phyloP scores from a whole-genome alignment of 2,797 vertebrate species.

The Glyptemys insculpta region DNA sequence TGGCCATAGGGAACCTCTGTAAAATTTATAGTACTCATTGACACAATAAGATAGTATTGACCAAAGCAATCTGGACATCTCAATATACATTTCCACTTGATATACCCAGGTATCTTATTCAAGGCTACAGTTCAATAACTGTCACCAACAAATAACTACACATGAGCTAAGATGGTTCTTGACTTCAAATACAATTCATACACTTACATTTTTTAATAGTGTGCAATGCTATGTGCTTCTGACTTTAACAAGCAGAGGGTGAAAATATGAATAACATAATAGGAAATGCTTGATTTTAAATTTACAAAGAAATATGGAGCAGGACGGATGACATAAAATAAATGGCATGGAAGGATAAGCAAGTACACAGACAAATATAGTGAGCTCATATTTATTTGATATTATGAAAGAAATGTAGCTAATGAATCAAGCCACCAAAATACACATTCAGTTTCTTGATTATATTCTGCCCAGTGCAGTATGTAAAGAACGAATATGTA shows the following conservation, averaged over 20 bases:
- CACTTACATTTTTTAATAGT: neutral
- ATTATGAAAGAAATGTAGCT: slow-evolving; percentile 8
- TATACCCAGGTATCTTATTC: neutral
- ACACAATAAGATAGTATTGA: neutral
- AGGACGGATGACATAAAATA: slow-evolving; percentile 24
- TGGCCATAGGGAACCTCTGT: neutral
- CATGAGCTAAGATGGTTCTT: neutral
- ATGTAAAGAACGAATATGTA: slow-evolving; percentile 30
- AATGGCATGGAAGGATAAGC: neutral
- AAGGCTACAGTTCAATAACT: neutral
- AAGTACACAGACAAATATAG: neutral
- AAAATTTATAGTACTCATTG: neutral
- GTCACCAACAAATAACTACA: neutral
- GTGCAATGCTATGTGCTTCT: neutral
- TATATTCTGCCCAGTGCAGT: slow-evolving; percentile 20
- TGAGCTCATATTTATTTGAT: slow-evolving; percentile 1
- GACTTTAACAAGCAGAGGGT: neutral
- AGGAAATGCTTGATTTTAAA: neutral
- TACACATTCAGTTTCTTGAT: slow-evolving; percentile 32
- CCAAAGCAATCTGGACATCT: neutral
- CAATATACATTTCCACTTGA: neutral
- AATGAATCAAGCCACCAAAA: neutral
- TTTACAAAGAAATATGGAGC: neutral
- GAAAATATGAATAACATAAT: neutral
- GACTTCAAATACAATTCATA: neutral